These are phyloP conservation scores for Microctonus aethiopoides DNA, from an alignment of 2,888 invertebrate species.

Conservation along the genomic window DNA sequence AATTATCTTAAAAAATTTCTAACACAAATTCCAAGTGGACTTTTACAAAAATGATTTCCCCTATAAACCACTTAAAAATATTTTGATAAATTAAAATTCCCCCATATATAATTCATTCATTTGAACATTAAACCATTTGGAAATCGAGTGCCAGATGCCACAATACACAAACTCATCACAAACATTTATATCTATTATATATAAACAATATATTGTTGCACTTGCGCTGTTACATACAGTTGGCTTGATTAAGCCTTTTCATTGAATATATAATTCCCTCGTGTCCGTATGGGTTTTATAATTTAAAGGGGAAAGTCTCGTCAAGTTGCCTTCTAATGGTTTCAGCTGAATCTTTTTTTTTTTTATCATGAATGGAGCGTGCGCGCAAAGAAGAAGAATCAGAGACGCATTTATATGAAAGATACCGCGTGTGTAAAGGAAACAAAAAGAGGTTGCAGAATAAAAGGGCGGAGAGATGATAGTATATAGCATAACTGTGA, in stretches of 20 bases:
- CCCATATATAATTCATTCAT: too few relatives aligned
- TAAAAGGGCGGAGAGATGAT: slow-evolving; percentile 26
- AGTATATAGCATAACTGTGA: neutral
- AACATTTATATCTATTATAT: neutral
- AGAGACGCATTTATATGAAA: neutral
- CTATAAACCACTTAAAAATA: too few relatives aligned
- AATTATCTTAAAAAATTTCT: too few relatives aligned
- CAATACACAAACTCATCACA: too few relatives aligned
- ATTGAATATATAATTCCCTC: slow-evolving; percentile 2
- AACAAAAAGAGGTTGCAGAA: slow-evolving; percentile 3
- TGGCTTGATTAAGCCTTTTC: slow-evolving; percentile 35
- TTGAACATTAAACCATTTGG: too few relatives aligned
- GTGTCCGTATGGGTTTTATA: slow-evolving; percentile 10
- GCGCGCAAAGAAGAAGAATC: slow-evolving; percentile 23
- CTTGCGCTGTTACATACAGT: slow-evolving; percentile 16
- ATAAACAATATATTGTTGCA: slow-evolving; percentile 9
- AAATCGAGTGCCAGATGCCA: too few relatives aligned
- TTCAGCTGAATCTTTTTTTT: too few relatives aligned
- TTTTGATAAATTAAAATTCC: too few relatives aligned
- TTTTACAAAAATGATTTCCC: too few relatives aligned
- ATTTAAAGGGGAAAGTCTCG: slow-evolving; percentile 29
- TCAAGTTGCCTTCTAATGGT: slow-evolving; percentile 36
- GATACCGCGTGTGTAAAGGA: too few relatives aligned
- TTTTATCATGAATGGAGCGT: slow-evolving; percentile 32
- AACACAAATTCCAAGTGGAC: too few relatives aligned